Base-by-base conservation (phyloP, 1,140 invertebrate species). In the Monochamus saltuarius region DNA sequence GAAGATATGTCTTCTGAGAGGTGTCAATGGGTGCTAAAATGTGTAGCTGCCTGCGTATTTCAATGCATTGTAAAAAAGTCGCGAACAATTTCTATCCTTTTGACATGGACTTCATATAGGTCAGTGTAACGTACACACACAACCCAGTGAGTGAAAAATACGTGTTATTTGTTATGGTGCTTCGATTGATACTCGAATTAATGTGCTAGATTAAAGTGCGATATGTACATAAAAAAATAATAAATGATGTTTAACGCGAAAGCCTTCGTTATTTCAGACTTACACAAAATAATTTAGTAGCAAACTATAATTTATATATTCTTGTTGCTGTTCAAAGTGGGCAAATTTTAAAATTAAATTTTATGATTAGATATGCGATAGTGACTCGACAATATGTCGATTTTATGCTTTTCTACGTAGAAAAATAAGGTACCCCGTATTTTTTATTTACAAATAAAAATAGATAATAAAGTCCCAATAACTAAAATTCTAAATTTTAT, bases 131-230 rank as follows among this genome's bases (percentile, higher is more conserved):
- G 8, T 13, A 17, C 36, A 56, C 19, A 19, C 42, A 57, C 37
- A 56, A 36, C 57, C 59, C 55, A 53, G 54, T 58, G 63, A 65
- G 51, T 61, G 59, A 65, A 62, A 54, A 52, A 51, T 65, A 65
- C 40, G 56, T 61, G 63, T 65, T 65, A 55, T 58, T 57, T 64
- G 59, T 64, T 56, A 64, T 65, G 63, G 63, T 65, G 63, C 63
- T 65, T 65, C 58, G 59, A 58, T 14, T 16, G 14, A 45, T 45
- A 13, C 43, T 19, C 14, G 9, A 45, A 17, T 17, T 13, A 19
- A 45, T 45, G 19, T 16, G 19, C 11, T 19, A 45, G 29, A 47
- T 16, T 47, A 47, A 47, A 53, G 35, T 53, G 51, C 51, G 35
- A 19, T 39, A 13, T 53, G 51, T 53, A 53, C 16, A 53, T 53